Base-by-base conservation (phyloP, 2,113 vertebrate species). In the Ariopsis seemanni region DNA sequence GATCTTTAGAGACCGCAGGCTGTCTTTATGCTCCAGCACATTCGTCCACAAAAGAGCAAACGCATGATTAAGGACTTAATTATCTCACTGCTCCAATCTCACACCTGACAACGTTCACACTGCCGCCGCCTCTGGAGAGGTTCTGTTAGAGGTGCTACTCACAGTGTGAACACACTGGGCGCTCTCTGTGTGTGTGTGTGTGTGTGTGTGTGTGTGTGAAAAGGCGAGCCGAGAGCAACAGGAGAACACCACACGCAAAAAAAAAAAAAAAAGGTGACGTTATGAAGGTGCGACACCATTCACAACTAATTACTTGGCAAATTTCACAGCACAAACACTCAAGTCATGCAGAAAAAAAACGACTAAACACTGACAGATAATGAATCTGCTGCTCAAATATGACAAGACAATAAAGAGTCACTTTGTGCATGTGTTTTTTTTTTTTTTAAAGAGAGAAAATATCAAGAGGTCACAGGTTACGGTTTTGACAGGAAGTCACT, bases 321-420 rank as follows among this genome's bases (percentile, higher is more conserved):
- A 48, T 88, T 86, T 77, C 84, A 88, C 87, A 88, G 72, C 79
- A 90, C 86, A 89, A 34, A 82, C 79, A 82, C 58, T 48, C 17
- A 34, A n/a, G 55, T 75, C 87, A 88, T 90, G 87, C 89, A 82
- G 60, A 55, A 80, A 82, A 72, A 52, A 62, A 58, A 82, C n/a
- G 6, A n/a, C 11, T 18, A 34, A 82, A 81, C 20, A 34, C 62
- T 65, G 87, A 88, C 85, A 86, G 67, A 86, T 86, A 58, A 87
- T 88, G 85, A 84, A 82, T 85, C 67, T 60, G 81, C 82, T 75
- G 81, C 84, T 82, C 30, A 30, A 60, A 87, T 58, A 71, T 87
- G 84, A 90, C 84, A 83, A 67, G 86, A 74, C 74, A 86, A 83
- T 88, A 82, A 48, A 85, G 69, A 65, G 74, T 67, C 79, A 87